Evolutionary conservation across 2,888 invertebrate genomes (phyloP).

Genomic region (Metopia argyrocephala): DNA sequence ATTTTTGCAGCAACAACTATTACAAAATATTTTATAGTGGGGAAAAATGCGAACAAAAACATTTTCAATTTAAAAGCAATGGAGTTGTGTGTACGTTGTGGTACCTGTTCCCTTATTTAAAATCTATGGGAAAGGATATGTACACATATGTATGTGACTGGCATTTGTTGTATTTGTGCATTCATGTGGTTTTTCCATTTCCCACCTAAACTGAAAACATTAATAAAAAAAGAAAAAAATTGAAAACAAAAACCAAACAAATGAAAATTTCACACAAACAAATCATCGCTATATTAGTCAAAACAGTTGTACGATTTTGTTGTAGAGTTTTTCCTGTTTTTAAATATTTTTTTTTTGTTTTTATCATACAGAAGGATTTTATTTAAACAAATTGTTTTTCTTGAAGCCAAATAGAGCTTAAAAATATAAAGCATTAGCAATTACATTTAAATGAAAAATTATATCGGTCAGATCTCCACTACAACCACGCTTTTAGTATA

Average conservation of each 20-base stretch:
- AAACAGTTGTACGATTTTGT: no score
- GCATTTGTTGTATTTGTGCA: neutral
- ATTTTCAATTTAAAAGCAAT: conserved; percentile 53
- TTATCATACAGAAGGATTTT: no score
- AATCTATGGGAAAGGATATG: neutral
- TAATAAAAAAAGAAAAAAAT: neutral
- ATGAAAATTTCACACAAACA: conserved; percentile 30
- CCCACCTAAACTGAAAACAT: conserved; percentile 30
- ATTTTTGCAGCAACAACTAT: conserved; percentile 4
- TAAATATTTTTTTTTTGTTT: no score
- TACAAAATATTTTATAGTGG: conserved; percentile 13
- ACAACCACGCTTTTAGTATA: no score
- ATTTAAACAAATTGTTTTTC: no score
- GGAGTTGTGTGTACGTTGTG: conserved; percentile 7
- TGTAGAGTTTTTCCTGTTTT: no score
- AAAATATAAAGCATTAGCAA: no score
- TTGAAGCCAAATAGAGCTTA: no score
- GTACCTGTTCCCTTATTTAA: neutral
- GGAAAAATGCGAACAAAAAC: conserved; percentile 24
- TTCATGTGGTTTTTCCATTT: conserved; percentile 41
- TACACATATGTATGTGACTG: neutral
- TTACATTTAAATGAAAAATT: no score
- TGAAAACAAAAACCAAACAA: conserved; percentile 11
- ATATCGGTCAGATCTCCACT: no score
- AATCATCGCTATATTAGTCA: no score